Evolutionary conservation across 2,888 invertebrate species (phyloP).

Genomic region (Xylocampa areola): DNA sequence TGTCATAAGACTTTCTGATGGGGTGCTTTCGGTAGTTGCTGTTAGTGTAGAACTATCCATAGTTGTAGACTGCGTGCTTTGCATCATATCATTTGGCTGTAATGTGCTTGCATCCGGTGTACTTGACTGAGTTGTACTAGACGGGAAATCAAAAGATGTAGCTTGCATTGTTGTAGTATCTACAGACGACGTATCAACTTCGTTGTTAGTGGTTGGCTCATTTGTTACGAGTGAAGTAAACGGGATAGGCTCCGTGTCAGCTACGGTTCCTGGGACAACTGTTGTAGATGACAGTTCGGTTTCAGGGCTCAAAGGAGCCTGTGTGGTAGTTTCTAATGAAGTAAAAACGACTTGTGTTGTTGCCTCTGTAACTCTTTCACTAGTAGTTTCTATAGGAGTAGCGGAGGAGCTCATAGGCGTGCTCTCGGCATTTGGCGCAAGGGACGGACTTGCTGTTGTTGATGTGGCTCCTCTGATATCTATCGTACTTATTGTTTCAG

Average conservation of each 20-base stretch:
- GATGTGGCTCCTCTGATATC: slow-evolving; percentile 67
- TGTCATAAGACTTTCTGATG: slow-evolving; percentile 36
- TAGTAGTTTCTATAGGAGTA: slow-evolving; percentile 41
- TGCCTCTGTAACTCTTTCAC: slow-evolving; percentile 43
- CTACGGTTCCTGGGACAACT: slow-evolving; percentile 34
- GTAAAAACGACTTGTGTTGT: slow-evolving; percentile 30
- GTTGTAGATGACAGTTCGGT: slow-evolving; percentile 36
- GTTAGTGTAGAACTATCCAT: slow-evolving; percentile 36
- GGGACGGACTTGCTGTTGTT: slow-evolving; percentile 65
- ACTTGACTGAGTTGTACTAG: slow-evolving; percentile 26
- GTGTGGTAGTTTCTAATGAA: slow-evolving; percentile 38
- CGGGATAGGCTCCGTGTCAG: slow-evolving; percentile 56
- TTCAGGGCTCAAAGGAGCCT: slow-evolving; percentile 20
- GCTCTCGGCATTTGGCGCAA: slow-evolving; percentile 71
- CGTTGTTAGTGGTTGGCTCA: slow-evolving; percentile 68
- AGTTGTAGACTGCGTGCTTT: slow-evolving; percentile 34
- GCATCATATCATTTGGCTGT: slow-evolving; percentile 20
- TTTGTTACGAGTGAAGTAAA: slow-evolving; percentile 60
- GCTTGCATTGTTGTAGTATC: slow-evolving; percentile 45
- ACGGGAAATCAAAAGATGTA: slow-evolving; percentile 35
- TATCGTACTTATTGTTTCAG: slow-evolving; percentile 68
- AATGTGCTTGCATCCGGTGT: slow-evolving; percentile 28
- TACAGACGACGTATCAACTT: slow-evolving; percentile 60
- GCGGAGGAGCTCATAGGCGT: slow-evolving; percentile 51
- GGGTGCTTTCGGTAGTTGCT: slow-evolving; percentile 31